Base-by-base conservation (phyloP, 1,140 invertebrate species). In the Stegodyphus dumicola region DNA sequence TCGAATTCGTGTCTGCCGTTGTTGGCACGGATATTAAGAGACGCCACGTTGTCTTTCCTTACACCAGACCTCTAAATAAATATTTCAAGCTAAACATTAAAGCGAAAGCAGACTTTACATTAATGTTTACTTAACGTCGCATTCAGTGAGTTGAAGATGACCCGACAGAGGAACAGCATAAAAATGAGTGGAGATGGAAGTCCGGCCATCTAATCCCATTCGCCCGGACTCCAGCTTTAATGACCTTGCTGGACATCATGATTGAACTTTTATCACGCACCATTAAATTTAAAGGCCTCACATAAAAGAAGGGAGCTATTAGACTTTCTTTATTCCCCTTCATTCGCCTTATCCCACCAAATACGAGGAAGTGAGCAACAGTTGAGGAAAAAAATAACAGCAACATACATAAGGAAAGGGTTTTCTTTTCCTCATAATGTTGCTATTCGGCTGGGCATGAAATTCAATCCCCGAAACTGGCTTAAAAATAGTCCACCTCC, bases 271-370 rank as follows among this genome's bases (percentile, higher is more conserved):
- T 85, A 85, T 85, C 81, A 85, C 74, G 73, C 60, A 49, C 74
- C 81, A 85, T 85, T 85, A 85, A 85, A 85, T 85, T 85, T 85
- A 85, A 85, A 85, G 81, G 81, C 81, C 73, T 60, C 73, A 76
- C 81, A 76, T 76, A 76, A 85, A 85, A 85, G 65, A 7, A 56
- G 52, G 51, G n/a, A 69, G 17, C 65, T 6, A 15, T 67, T 67
- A 67, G 13, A 66, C 51, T 71, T 18, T 52, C 69, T 51, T 49
- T 83, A 66, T 52, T 75, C 11, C 69, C 18, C 69, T 64, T 64
- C 60, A 66, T 71, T 80, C 71, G 67, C 71, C 69, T 56, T 81
- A 74, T 81, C 70, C 79, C 10, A 7, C 11, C 18, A 65, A 69
- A n/a, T 56, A 53, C 33, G 67, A 17, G 67, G 54, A 52, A 56